Base-by-base conservation (phyloP, 1,140 invertebrate genomes). In the Coenobita brevimanus region DNA sequence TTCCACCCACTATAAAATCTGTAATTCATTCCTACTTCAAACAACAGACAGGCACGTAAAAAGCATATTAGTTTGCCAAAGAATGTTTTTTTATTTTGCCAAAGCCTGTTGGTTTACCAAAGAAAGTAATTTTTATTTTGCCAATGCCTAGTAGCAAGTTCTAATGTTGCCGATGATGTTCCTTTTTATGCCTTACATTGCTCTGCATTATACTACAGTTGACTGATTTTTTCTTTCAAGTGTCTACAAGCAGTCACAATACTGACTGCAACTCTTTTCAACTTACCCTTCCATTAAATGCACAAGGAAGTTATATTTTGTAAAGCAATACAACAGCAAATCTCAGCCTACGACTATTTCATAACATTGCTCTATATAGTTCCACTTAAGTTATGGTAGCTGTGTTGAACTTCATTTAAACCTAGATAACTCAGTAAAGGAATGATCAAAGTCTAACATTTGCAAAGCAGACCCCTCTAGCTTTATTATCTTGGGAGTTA, bases 1-100 rank as follows among this genome's bases (percentile, higher is more conserved):
- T 71, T 71, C 67, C 17, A 71, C 30, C 67, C 30, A 21, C 17
- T n/a, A n/a, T n/a, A 15, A 71, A 30, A 71, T 71, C 67, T n/a
- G 67, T n/a, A 30, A 21, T 71, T 71, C 67, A 71, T 71, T 71
- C 67, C 30, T 71, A 1, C 67, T 71, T 71, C 67, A 71, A 71
- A 71, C 33, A 4, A 71, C 33, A 71, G n/a, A 33, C 33, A 4
- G 67, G 17, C 17, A 71, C 13, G n/a, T 57, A 57, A n/a, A 57
- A 13, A 71, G 13, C 67, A 21, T 33, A 24, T 17, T n/a, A 30
- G 17, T 3, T 1, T 71, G 67, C 67, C 67, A 71, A 21, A 71
- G 1, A 71, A 71, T 24, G 0, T 10, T 13, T 57, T 57, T n/a
- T n/a, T n/a, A n/a, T n/a, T 57, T 57, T 57, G 13, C n/a, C n/a